A percentile compares a stretch with the other conserved stretches of the same genome.
Evolutionary conservation across 2,888 invertebrate genomes (phyloP).

Genomic region (Gerris lacustris): DNA sequence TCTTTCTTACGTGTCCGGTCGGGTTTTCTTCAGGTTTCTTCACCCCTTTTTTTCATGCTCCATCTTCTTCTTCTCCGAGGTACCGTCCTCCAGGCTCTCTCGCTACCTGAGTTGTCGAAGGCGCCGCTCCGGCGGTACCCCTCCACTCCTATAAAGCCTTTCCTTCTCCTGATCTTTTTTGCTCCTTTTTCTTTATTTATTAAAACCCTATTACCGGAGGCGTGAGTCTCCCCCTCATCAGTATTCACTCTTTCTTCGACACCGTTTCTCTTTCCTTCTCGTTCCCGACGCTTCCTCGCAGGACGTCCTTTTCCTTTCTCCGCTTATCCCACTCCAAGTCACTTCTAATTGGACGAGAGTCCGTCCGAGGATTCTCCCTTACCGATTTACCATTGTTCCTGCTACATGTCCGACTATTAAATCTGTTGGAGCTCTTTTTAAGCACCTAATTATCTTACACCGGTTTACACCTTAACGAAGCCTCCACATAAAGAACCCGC

Average conservation of each 20-base stretch:
- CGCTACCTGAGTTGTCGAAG: constrained; percentile 5
- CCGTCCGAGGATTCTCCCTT: background rate
- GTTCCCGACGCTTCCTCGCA: background rate
- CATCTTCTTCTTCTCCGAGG: background rate
- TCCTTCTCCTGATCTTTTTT: constrained; percentile 17
- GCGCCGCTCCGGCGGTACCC: background rate
- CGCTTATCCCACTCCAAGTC: background rate
- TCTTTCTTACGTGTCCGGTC: background rate
- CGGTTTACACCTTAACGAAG: constrained; percentile 2
- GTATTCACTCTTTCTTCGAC: background rate
- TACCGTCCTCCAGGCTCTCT: background rate
- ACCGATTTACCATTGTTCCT: background rate
- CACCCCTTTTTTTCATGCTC: background rate
- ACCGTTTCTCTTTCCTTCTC: background rate
- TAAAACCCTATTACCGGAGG: constrained; percentile 24
- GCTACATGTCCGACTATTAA: background rate
- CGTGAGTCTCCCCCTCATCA: constrained; percentile 21
- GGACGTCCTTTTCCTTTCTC: background rate
- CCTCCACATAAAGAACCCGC: background rate
- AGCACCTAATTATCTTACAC: constrained; percentile 5
- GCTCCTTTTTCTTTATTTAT: constrained; percentile 22
- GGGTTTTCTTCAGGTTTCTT: background rate
- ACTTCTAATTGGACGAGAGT: background rate
- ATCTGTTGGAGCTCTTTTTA: background rate
- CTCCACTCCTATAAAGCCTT: constrained; percentile 4